Conservation (phyloP, 2,888 invertebrate genomes). For the Leptopilina syphax region DNA sequence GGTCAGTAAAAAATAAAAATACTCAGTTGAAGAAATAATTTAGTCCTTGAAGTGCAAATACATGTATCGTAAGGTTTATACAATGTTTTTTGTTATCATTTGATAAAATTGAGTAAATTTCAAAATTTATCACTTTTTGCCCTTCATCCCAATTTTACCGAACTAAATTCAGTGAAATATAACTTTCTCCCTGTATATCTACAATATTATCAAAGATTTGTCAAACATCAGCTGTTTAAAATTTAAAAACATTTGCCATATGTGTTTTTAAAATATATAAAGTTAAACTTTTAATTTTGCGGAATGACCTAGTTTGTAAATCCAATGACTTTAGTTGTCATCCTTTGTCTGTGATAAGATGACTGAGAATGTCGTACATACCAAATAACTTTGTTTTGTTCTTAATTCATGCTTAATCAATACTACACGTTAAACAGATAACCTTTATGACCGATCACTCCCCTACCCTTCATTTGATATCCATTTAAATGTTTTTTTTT, state of each 20-base stretch:
- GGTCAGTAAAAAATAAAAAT: too few species aligned
- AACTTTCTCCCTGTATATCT: too few species aligned
- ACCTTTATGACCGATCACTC: slow-evolving; percentile 18
- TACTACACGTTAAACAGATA: slow-evolving; percentile 31
- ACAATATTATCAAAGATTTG: too few species aligned
- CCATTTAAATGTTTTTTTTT: not conserved
- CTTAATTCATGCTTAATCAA: slow-evolving; percentile 37
- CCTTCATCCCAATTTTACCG: too few species aligned
- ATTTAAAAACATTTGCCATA: not conserved
- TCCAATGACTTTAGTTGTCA: slow-evolving; percentile 7
- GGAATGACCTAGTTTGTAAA: slow-evolving; percentile 21
- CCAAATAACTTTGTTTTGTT: slow-evolving; percentile 40
- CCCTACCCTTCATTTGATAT: slow-evolving; percentile 5
- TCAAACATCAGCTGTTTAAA: not conserved
- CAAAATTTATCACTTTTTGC: too few species aligned
- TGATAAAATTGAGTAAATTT: too few species aligned
- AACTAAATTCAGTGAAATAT: too few species aligned
- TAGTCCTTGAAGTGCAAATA: too few species aligned
- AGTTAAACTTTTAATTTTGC: not conserved
- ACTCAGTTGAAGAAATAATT: too few species aligned
- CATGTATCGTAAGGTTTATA: too few species aligned
- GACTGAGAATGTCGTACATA: slow-evolving; percentile 5
- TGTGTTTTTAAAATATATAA: too few species aligned
- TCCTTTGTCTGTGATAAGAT: slow-evolving; percentile 38
- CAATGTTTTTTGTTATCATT: too few species aligned